Base-by-base conservation (phyloP, 37 sponge, comb jelly and placozoan genomes). In the Bolinopsis microptera region DNA sequence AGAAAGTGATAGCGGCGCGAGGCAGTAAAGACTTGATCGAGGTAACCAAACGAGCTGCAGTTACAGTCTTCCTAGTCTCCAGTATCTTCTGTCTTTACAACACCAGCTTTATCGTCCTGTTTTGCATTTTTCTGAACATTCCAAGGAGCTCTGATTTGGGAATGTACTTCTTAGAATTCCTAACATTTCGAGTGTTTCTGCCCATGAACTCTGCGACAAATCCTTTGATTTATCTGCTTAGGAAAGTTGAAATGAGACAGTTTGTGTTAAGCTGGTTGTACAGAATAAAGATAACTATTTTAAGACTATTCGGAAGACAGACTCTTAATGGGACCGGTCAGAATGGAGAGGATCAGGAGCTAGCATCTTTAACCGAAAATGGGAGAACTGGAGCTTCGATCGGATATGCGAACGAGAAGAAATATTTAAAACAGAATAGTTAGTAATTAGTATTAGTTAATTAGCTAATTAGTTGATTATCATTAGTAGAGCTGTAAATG, bases 161-260 rank as follows among this genome's bases (percentile, higher is more conserved):
- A 5, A 28, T 72, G 18, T 24, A 5, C 5, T 5, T 72, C 75
- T 3, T 28, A n/a, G 75, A 72, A n/a, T 72, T 24, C 75, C 26
- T 72, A 5, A 28, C 31, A 5, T 72, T 23, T 28, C 75, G 75
- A 30, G 75, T 72, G 26, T n/a, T 28, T n/a, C 75, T 72, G 26
- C 75, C 75, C 3, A n/a, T 72, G 26, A 72, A 72, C 75, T 72
- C 75, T 72, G 75, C 75, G 31, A 72, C 31, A 30, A 72, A 72
- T 28, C 75, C 75, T 3, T 24, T 72, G n/a, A 72, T 72, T 24
- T 72, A 72, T 21, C 75, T 72, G 3, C 3, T 28, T 3, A n/a
- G 75, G 18, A 72, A 28, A 5, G 13, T 28, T 5, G 31, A n/a
- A 21, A 72, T 72, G 75, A n/a, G 75, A 72, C 31, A 72, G 26